phyloP scores from a whole-genome alignment of 30 jellyfish, hydroid and myxozoan species.

The Turritopsis dohrnii region DNA sequence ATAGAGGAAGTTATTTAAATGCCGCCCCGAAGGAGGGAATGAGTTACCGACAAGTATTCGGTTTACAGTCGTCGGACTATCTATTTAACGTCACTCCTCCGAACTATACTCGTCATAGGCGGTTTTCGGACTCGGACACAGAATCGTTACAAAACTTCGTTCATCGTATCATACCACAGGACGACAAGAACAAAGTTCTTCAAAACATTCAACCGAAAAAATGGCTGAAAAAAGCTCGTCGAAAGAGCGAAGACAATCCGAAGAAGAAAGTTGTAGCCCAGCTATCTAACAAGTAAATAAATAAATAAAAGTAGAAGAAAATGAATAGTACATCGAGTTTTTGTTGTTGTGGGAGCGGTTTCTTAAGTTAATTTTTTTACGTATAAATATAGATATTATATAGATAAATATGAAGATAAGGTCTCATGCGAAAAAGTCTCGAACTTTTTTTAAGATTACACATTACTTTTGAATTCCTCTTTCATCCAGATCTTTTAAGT shows the following conservation, averaged over 20 bases:
- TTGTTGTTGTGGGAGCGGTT: neutral
- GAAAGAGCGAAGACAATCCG: slow-evolving; percentile 42
- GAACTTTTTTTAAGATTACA: neutral
- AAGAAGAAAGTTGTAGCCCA: slow-evolving; percentile 20
- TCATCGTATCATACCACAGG: slow-evolving; percentile 32
- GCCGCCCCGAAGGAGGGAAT: slow-evolving; percentile 57
- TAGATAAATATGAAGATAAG: neutral
- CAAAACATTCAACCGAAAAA: slow-evolving; percentile 42
- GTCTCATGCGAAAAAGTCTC: neutral
- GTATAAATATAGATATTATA: no score
- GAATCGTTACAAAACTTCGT: slow-evolving; percentile 89
- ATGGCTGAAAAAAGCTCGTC: slow-evolving; percentile 40
- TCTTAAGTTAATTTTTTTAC: neutral
- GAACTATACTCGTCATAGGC: slow-evolving; percentile 75
- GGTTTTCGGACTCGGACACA: slow-evolving; percentile 97
- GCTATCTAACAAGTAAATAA: slow-evolving; percentile 5
- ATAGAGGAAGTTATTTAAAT: neutral
- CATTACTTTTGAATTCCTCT: neutral
- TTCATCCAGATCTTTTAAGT: neutral
- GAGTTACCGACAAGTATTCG: slow-evolving; percentile 94
- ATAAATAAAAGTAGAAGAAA: neutral
- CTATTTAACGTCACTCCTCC: slow-evolving; percentile 94
- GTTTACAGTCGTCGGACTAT: slow-evolving; percentile 84
- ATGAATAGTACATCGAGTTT: neutral
- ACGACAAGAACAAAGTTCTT: slow-evolving; percentile 22